Base-by-base conservation (phyloP, 2,113 vertebrate species). In the Dascyllus trimaculatus region DNA sequence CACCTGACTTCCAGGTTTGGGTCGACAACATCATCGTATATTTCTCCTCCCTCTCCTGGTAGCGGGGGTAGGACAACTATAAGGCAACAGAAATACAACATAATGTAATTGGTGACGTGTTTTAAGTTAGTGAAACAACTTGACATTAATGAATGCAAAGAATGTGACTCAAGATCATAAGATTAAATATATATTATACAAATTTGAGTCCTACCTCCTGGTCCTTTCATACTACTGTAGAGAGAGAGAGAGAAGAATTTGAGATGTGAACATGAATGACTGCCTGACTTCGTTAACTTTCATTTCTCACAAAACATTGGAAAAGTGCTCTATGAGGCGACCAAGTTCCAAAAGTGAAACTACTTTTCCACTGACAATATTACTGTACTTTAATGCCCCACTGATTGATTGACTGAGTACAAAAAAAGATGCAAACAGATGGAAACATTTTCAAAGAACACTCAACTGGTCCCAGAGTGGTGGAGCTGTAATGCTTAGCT, bases 1-100 rank as follows among this genome's bases (percentile, higher is more conserved):
- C 91, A 98, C 98, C 93, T 92, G 59, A 92, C 56, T n/a, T 74
- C 86, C 60, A 80, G 43, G 4, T 93, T 93, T 56, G 94, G 90
- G 18, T 97, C 96, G 3, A 95, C 91, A 59, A 98, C 75, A 10
- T 96, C 97, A 63, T 97, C 96, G 58, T 99, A 99, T 78, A 99
- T 95, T 11, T 97, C 97, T 67, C 95, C 95, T 5, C 89, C 93
- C 0, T 93, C 90, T 18, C 69, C 86, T 32, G 95, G 92, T 45
- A 93, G 93, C 18, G 94, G 92, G 1, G 95, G 95, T 7, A 97
- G 93, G 25, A 90, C 58, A 4, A 91, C 96, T 97, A 87, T 22
- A 85, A 46, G 85, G 71, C 15, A 43, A 43, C 78, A 80, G 75
- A 48, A 25, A 51, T 11, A 29, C 1, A 10, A 11, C 13, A 48